Evolutionary conservation across 1,140 invertebrate genomes (phyloP), one percentile per base, ranked within the genome.

Genomic region (Venturia canescens): DNA sequence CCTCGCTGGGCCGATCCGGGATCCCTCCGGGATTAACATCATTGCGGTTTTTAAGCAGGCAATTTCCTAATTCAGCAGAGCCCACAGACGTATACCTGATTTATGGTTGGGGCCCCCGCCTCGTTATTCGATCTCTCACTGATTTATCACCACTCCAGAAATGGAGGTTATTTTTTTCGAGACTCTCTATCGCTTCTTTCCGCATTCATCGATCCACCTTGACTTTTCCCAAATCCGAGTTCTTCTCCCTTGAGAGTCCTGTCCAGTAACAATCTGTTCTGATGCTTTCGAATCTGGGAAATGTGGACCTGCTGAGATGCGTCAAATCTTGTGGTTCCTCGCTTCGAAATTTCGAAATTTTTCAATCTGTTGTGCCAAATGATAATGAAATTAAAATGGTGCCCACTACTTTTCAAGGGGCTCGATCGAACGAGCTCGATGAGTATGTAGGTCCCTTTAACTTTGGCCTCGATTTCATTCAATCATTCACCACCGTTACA

Each of bases 31-130:
- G 90, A 91, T 92, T 91, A 91, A 90, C 88, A 89, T 89, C 88
- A 89, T 87, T 91, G 90, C 86, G 89, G 87, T 90, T 91, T 91
- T 91, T 90, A 90, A 92, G 86, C 85, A 90, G 88, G 85, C 89
- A 91, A 91, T 91, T 91, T 90, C 88, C 90, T 91, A 91, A 92
- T 91, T 91, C 88, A 87, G 82, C 84, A 80, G 72, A 80, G 79
- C 74, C 53, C 26, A 69, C 75, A 72, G 63, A 72, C 85, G 77
- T 83, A 80, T 86, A 83, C 88, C 87, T 90, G 89, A 91, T 91
- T 91, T 91, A 91, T 91, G 80, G 86, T 83, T 77, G 83, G 66
- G 83, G 27, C 84, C 85, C 84, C 84, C 83, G 84, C 83, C 85
- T 83, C 82, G 86, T 88, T 87, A 87, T 87, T 87, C 84, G 84